These are phyloP conservation scores for Ciconia stormi DNA, from an alignment of 2,113 vertebrate species.

Conservation along the genomic window DNA sequence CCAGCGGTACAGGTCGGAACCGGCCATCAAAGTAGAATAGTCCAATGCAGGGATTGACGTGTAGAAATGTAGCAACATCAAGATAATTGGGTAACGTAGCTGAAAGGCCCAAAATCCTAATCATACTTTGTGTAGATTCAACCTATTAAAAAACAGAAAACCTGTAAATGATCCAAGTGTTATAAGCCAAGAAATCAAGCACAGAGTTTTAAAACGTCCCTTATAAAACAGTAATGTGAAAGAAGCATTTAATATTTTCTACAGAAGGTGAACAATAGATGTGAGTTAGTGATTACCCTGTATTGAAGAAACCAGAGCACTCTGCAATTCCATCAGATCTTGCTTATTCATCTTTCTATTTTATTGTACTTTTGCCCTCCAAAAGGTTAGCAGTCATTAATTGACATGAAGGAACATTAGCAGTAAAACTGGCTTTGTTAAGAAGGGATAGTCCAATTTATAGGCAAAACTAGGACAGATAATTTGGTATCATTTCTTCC, in stretches of 20 bases:
- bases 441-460: not conserved
- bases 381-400: not conserved
- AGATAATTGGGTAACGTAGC: conserved; percentile 97
- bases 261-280: not conserved
- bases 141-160: conserved; percentile 76
- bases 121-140: conserved; percentile 99
- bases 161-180: not conserved
- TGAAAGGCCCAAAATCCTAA: conserved; percentile 95
- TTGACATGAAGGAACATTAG: not conserved
- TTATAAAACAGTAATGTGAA: not conserved
- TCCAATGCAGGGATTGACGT: conserved; percentile 95
- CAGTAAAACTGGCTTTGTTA: not conserved
- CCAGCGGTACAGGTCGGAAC: conserved; percentile 95
- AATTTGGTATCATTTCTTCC: not conserved
- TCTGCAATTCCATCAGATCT: not conserved
- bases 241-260: not conserved
- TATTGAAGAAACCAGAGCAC: not conserved
- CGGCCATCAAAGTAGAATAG: conserved; percentile 96
- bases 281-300: not conserved
- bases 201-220: not conserved
- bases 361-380: not conserved
- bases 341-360: not conserved
- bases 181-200: not conserved
- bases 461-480: not conserved
- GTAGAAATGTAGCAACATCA: conserved; percentile 92